These are phyloP conservation scores for Thalpophila matura DNA, from an alignment of 2,888 invertebrate genomes.

Conservation along the genomic window DNA sequence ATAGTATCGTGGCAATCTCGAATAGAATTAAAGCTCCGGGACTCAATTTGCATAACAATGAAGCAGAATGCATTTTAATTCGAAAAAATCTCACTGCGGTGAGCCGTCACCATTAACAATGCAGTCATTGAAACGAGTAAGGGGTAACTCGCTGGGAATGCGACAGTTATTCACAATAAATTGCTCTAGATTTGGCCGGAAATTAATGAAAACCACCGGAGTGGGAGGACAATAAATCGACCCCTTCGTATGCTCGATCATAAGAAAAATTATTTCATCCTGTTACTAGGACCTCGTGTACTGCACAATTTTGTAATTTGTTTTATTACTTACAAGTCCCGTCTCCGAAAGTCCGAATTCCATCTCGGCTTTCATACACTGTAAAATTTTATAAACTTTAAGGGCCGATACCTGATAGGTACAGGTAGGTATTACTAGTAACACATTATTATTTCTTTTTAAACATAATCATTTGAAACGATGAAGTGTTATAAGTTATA, in stretches of 20 bases:
- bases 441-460: constrained; percentile 10
- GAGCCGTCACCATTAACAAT: constrained; percentile 67
- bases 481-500: background rate
- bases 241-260: constrained; percentile 74
- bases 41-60: constrained; percentile 76
- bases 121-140: constrained; percentile 70
- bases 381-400: constrained; percentile 20
- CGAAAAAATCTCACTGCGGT: constrained; percentile 68
- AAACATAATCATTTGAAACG: background rate
- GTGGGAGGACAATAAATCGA: constrained; percentile 78
- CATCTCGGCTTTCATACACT: constrained; percentile 23
- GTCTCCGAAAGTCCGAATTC: constrained; percentile 31
- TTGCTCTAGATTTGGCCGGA: constrained; percentile 79
- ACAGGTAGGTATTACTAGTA: too few species aligned
- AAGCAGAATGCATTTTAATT: constrained; percentile 75
- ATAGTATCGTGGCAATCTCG: constrained; percentile 53
- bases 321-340: constrained; percentile 64
- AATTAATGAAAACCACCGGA: constrained; percentile 77
- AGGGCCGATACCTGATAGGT: too few species aligned
- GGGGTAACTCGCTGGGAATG: constrained; percentile 69
- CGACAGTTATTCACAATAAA: constrained; percentile 74
- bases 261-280: constrained; percentile 81
- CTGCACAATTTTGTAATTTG: constrained; percentile 77
- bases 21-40: constrained; percentile 63
- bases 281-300: constrained; percentile 69